These are phyloP conservation scores for Pangasianodon gigas DNA, from an alignment of 2,113 vertebrate genomes.

Conservation along the genomic window DNA sequence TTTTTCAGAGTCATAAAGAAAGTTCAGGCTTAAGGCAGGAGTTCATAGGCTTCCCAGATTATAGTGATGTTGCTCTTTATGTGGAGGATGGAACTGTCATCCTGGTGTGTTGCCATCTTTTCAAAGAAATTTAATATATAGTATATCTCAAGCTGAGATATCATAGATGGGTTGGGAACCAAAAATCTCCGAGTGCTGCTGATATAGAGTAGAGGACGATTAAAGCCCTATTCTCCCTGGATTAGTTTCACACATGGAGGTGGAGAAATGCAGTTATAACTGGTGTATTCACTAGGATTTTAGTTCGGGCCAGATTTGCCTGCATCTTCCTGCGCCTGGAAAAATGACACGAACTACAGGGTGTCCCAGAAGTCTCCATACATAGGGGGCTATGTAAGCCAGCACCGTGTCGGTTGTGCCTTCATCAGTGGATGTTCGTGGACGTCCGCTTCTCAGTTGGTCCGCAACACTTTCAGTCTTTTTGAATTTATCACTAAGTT, in stretches of 20 bases:
- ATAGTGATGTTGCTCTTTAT: neutral
- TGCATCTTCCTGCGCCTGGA: neutral
- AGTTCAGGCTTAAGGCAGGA: neutral
- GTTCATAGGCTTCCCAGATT: neutral
- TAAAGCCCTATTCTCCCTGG: neutral
- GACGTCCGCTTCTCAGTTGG: too few relatives aligned
- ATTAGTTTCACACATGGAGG: neutral
- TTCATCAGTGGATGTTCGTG: too few relatives aligned
- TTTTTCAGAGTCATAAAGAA: conserved; percentile 29
- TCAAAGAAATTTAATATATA: neutral
- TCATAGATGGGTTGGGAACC: neutral
- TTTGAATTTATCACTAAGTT: too few relatives aligned
- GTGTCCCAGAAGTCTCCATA: too few relatives aligned
- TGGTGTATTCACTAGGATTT: too few relatives aligned
- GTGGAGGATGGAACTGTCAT: neutral
- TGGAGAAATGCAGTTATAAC: neutral
- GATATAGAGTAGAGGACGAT: neutral
- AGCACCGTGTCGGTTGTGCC: too few relatives aligned
- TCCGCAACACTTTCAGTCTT: too few relatives aligned
- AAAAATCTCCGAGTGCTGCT: neutral
- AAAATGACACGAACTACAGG: neutral
- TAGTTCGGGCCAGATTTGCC: neutral
- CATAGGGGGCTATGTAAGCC: too few relatives aligned
- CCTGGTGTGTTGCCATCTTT: neutral
- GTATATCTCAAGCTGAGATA: neutral